A percentile compares a stretch with the other conserved stretches of the same genome.
Conservation (phyloP, 2,888 invertebrate species). For the Lasioglossum figueresi region DNA sequence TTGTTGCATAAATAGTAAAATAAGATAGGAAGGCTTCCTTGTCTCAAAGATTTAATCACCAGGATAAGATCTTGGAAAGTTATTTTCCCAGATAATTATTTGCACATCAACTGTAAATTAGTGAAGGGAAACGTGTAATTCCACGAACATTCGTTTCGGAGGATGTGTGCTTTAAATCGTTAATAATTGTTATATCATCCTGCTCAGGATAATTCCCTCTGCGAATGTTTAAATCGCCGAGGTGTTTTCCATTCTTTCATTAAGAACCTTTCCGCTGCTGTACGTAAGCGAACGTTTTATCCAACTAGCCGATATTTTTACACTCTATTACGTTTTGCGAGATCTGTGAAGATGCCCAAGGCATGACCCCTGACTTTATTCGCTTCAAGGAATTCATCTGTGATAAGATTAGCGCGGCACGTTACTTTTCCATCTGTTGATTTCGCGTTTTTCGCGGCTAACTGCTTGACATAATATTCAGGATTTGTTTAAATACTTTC, state of each 20-base stretch:
- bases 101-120: not conserved
- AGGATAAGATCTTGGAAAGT: not conserved
- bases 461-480: not conserved
- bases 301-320: not conserved
- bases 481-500: not conserved
- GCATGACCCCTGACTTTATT: constrained; percentile 21
- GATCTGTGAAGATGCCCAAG: not conserved
- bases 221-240: not conserved
- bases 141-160: not conserved
- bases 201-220: not conserved
- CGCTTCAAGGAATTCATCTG: constrained; percentile 25
- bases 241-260: not conserved
- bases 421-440: not conserved
- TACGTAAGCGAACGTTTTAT: not conserved
- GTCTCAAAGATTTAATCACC: not conserved
- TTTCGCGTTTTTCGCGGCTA: not conserved
- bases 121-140: not conserved
- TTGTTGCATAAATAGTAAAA: not conserved
- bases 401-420: constrained; percentile 55
- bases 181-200: not conserved
- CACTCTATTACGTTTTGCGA: not conserved
- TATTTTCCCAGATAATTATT: not conserved
- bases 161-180: not conserved
- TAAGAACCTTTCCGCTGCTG: not conserved
- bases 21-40: not conserved